Evolutionary conservation across 2,113 vertebrate genomes (phyloP), one percentile per base, ranked within the genome.

Genomic region (Lasiurus borealis): DNA sequence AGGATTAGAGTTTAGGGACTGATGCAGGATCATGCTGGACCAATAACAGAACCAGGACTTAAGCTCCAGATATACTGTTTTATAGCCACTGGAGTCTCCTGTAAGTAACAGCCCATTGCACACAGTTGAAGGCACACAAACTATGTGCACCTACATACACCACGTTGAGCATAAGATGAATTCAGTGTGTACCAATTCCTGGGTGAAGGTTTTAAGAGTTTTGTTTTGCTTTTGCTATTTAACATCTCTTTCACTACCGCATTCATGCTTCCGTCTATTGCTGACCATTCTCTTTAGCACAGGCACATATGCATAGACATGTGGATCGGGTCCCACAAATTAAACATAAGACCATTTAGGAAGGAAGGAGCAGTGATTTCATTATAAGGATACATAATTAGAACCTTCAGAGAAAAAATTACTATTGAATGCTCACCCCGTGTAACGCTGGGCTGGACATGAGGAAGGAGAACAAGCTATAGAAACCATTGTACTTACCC

Each of bases 151-250:
- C 23, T n/a, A 46, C 1, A 93, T 7, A 54, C 4, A 69, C 0
- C 9, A 7, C 0, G 23, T 6, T 36, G 40, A 82, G 72, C 23
- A 81, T 34, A 68, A 34, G 71, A 21, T 8, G 8, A 34, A 29
- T 71, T 90, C 57, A 40, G 0, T 48, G 14, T 29, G 16, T 95
- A 57, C 9, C 27, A 5, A 57, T 87, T 82, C 5, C 59, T 62
- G 6, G 62, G 0, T 54, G 21, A 46, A 29, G 48, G 31, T 34
- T 92, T 44, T 64, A n/a, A 78, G 11, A 16, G 40, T 52, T 85
- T 91, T 87, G n/a, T 50, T 88, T 92, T 57, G 36, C 19, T 11
- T 92, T 91, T 27, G n/a, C 29, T 73, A 19, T 19, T 81, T 48
- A 77, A 0, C 40, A 68, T 59, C 2, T 11, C 13, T 36, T 44